These are phyloP conservation scores for Gymnoscelis rufifasciata DNA, from an alignment of 2,888 invertebrate genomes.

Conservation along the genomic window DNA sequence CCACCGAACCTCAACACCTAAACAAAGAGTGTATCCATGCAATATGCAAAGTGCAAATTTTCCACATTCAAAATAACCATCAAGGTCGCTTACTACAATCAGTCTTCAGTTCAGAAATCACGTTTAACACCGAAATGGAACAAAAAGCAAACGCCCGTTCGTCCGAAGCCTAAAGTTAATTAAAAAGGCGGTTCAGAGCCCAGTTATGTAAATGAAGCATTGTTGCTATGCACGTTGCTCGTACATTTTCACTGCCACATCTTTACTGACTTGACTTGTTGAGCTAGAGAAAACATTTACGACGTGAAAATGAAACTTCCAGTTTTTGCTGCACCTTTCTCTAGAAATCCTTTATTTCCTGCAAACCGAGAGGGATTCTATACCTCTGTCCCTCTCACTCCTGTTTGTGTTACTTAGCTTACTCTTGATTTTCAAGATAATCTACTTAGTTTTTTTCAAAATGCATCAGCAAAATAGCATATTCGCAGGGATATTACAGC, in stretches of 20 bases:
- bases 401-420: too few species aligned
- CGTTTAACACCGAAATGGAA: slow-evolving; percentile 27
- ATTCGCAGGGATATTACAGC: too few species aligned
- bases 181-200: slow-evolving; percentile 46
- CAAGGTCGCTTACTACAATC: slow-evolving; percentile 25
- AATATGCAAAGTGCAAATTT: background rate
- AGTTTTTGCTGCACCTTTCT: background rate
- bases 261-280: slow-evolving; percentile 36
- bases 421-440: too few species aligned
- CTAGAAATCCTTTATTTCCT: background rate
- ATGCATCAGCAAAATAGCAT: background rate
- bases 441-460: too few species aligned
- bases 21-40: too few species aligned
- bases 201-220: slow-evolving; percentile 59
- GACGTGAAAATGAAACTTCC: background rate
- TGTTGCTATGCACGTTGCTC: slow-evolving; percentile 59
- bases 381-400: too few species aligned
- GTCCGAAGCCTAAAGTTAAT: slow-evolving; percentile 52
- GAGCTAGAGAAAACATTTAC: slow-evolving; percentile 8
- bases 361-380: too few species aligned
- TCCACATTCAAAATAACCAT: background rate
- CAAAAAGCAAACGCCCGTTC: slow-evolving; percentile 30
- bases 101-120: slow-evolving; percentile 31
- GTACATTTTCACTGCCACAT: slow-evolving; percentile 44
- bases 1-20: too few species aligned